Base-by-base conservation (phyloP, 2,888 invertebrate species). In the Rhamphomyia laevipes region DNA sequence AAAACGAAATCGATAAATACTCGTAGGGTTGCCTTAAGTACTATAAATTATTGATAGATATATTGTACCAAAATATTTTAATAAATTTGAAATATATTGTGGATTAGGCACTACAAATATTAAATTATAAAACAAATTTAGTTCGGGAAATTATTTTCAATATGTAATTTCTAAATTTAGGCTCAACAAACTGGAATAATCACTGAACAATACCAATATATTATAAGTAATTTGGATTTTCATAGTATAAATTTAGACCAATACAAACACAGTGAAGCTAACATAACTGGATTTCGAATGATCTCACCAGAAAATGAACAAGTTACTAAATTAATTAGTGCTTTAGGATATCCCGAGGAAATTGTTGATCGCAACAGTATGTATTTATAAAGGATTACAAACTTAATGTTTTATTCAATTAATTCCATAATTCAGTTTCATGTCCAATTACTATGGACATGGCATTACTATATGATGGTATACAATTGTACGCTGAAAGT, bases 181-280 rank as follows among this genome's bases (percentile, higher is more conserved):
- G 85, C 88, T 0, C 86, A 87, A 67, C 88, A 91, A 76, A 82
- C 92, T 48, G 91, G 91, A 2, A 73, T 93, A 58, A 79, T 92
- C 76, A 86, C 86, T 11, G 82, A 85, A 57, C 76, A 80, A 12
- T 82, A 88, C 61, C 82, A 81, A 60, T 86, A 84, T 58, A 74
- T 93, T 43, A 78, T 92, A 47, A 85, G 86, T 50, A 81, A 83
- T 56, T 73, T 90, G 68, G 90, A 91, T 66, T 76, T 91, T 55
- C 86, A 89, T 60, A 87, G 85, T 0, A 71, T 91, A 37, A 82
- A 92, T 59, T 71, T 89, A 58, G 81, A 82, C 44, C 80, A 84
- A 1, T 90, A 81, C 63, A 82, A 82, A 62, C 82, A 84, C 61
- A 83, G 85, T 0, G 89, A 87, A 7, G 81, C 86, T 0, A 91